Evolutionary conservation across 2,113 vertebrate genomes (phyloP).

Genomic region (Pedetes capensis): DNA sequence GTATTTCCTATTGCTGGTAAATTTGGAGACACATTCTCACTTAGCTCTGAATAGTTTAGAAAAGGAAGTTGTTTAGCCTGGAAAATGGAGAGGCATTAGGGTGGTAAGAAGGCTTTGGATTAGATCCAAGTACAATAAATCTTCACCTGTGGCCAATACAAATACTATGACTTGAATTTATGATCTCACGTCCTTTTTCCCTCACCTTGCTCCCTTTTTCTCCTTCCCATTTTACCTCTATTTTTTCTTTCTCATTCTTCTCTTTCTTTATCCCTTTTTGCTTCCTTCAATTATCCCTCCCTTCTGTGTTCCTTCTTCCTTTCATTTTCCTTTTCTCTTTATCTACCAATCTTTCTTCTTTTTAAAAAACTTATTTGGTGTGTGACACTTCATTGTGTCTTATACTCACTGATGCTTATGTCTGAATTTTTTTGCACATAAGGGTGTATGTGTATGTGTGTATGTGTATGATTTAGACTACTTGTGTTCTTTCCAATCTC

Average conservation of each 20-base stretch:
- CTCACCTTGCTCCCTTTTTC: not conserved
- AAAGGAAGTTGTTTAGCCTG: not conserved
- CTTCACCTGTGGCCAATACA: not conserved
- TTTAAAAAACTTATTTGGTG: not conserved
- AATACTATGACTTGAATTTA: not conserved
- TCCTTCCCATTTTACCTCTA: not conserved
- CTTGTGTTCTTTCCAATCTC: not conserved
- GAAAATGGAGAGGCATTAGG: not conserved
- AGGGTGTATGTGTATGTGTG: not conserved
- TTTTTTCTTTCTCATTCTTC: not conserved
- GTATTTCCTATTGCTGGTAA: conserved; percentile 1
- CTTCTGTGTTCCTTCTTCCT: not conserved
- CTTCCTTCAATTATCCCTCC: not conserved
- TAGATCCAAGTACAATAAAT: not conserved
- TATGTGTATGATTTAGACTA: no score
- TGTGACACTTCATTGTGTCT: not conserved
- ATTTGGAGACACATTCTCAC: not conserved
- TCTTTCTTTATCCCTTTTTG: not conserved
- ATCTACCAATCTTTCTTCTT: not conserved
- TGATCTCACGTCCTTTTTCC: not conserved
- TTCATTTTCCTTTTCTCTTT: not conserved
- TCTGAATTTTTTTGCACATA: not conserved
- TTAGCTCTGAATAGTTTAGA: conserved; percentile 32
- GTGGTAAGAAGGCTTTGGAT: not conserved
- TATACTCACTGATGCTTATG: not conserved